Evolutionary conservation across 2,888 invertebrate species (phyloP).

Genomic region (Venusia cambrica): DNA sequence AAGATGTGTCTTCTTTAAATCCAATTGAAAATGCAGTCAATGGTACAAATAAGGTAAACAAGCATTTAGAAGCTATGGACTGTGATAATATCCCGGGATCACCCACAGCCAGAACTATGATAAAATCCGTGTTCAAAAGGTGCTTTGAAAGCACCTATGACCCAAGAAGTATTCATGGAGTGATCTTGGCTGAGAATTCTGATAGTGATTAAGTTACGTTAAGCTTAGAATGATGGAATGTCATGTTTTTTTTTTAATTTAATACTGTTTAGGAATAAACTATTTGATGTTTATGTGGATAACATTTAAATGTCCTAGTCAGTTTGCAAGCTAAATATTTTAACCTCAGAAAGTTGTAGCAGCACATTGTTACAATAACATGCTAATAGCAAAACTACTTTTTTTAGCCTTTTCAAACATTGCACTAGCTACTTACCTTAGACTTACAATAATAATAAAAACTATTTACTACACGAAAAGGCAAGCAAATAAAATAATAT

Average conservation of each 20-base stretch:
- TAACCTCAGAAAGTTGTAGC: too few relatives aligned
- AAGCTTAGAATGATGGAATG: slow-evolving; percentile 7
- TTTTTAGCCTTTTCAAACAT: too few relatives aligned
- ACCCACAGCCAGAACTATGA: slow-evolving; percentile 80
- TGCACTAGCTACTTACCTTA: too few relatives aligned
- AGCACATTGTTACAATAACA: too few relatives aligned
- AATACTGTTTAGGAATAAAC: too few relatives aligned
- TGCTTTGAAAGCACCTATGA: slow-evolving; percentile 89
- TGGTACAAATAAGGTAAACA: slow-evolving; percentile 24
- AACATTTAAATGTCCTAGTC: too few relatives aligned
- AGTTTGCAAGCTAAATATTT: too few relatives aligned
- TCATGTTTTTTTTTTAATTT: slow-evolving; percentile 4
- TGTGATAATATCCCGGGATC: slow-evolving; percentile 81
- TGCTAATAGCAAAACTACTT: too few relatives aligned
- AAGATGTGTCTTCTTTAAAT: slow-evolving; percentile 33
- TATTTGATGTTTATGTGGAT: too few relatives aligned
- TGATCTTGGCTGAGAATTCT: slow-evolving; percentile 86
- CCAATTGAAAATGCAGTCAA: slow-evolving; percentile 33
- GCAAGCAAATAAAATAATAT: slow-evolving; percentile 51
- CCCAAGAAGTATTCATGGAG: slow-evolving; percentile 79
- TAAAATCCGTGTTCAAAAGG: slow-evolving; percentile 84
- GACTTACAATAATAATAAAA: too few relatives aligned
- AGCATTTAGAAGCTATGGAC: slow-evolving; percentile 41
- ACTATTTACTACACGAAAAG: too few relatives aligned
- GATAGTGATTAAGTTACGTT: slow-evolving; percentile 79